Conservation (phyloP, 2,888 invertebrate genomes). For the Drosophila infuscata region DNA sequence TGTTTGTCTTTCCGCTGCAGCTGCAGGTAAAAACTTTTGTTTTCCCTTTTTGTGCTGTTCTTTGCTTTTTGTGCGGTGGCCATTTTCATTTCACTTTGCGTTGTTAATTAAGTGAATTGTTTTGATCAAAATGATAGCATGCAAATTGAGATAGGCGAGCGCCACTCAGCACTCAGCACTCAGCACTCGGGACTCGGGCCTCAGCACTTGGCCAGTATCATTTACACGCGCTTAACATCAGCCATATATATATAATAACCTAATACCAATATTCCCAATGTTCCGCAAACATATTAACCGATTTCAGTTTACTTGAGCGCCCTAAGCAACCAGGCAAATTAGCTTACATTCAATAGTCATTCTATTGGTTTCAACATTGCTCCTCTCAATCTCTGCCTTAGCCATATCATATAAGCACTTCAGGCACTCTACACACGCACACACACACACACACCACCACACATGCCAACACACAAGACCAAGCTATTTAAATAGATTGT, state of each 20-base stretch:
- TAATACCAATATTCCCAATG: slow-evolving; percentile 5
- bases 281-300: slow-evolving; percentile 25
- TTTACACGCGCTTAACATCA: slow-evolving; percentile 2
- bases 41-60: slow-evolving; percentile 7
- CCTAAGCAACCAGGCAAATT: slow-evolving; percentile 46
- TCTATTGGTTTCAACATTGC: slow-evolving; percentile 1
- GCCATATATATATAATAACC: slow-evolving; percentile 2
- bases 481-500: slow-evolving; percentile 33
- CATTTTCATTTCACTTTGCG: slow-evolving; percentile 35
- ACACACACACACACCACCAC: slow-evolving; percentile 1
- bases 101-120: slow-evolving; percentile 54
- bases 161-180: not conserved
- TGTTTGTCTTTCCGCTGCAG: slow-evolving; percentile 34
- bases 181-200: not conserved
- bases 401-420: slow-evolving; percentile 31
- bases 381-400: not conserved
- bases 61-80: slow-evolving; percentile 28
- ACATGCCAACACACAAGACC: slow-evolving; percentile 1
- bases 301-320: slow-evolving; percentile 18
- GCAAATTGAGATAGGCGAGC: not conserved
- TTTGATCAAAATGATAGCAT: slow-evolving; percentile 27
- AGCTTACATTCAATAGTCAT: slow-evolving; percentile 48
- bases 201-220: not conserved
- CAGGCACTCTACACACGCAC: slow-evolving; percentile 15
- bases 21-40: slow-evolving; percentile 35